phyloP scores from a whole-genome alignment of 2,113 vertebrate genomes.

The Trichomycterus rosablanca region DNA sequence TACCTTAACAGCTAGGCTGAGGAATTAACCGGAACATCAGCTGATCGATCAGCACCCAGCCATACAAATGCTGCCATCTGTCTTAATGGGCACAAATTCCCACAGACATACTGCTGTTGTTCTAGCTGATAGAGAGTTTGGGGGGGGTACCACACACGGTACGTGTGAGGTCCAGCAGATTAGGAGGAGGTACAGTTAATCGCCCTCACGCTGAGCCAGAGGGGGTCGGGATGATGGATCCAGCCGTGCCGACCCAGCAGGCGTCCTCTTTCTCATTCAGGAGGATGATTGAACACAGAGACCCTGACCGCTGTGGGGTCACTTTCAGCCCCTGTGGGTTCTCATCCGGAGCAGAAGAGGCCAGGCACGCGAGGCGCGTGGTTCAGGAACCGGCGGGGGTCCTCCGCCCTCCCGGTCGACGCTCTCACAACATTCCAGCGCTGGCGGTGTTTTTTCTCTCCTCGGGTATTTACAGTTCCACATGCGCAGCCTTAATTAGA shows the following conservation, averaged over 20 bases:
- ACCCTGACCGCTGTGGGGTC: constrained; percentile 5
- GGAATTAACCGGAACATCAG: too few relatives aligned
- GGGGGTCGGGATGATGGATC: constrained; percentile 42
- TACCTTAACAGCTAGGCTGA: too few relatives aligned
- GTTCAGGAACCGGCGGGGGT: too few relatives aligned
- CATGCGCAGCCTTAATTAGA: constrained; percentile 51
- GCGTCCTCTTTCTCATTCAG: constrained; percentile 38
- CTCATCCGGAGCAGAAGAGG: constrained; percentile 3
- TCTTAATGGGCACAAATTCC: too few relatives aligned
- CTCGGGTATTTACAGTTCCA: constrained; percentile 63
- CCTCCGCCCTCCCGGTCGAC: neutral
- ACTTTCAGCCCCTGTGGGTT: neutral
- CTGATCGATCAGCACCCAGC: too few relatives aligned
- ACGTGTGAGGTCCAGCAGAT: constrained; percentile 30
- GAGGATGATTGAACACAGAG: constrained; percentile 13
- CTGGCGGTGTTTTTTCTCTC: constrained; percentile 50
- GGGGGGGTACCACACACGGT: constrained; percentile 30
- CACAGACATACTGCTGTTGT: too few relatives aligned
- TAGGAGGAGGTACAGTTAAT: constrained; percentile 28
- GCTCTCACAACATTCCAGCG: constrained; percentile 33
- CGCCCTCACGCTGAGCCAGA: constrained; percentile 19
- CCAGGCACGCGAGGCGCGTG: too few relatives aligned
- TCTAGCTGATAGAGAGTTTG: too few relatives aligned
- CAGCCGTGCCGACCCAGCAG: constrained; percentile 51
- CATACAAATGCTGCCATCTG: too few relatives aligned